Conservation (phyloP, 2,797 vertebrate genomes). For the Channa striata region DNA sequence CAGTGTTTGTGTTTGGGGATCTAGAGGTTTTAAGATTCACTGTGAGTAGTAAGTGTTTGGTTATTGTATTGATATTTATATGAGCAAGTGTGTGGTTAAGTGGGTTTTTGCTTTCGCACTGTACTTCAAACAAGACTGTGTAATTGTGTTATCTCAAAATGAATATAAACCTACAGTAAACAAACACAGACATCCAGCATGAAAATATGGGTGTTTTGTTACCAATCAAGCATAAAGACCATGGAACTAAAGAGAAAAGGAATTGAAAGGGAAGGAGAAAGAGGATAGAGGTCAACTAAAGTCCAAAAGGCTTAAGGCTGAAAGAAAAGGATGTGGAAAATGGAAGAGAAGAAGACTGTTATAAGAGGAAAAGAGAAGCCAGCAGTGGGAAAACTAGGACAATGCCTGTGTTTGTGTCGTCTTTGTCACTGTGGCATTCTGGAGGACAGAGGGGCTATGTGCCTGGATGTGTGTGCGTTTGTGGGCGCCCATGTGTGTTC, state of each 20-base stretch:
- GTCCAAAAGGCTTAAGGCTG: slow-evolving; percentile 65
- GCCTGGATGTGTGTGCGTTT: slow-evolving; percentile 29
- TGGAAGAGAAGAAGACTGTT: slow-evolving; percentile 43
- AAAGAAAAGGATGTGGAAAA: slow-evolving; percentile 62
- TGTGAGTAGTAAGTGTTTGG: not conserved
- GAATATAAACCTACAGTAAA: slow-evolving; percentile 1
- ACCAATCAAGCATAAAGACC: slow-evolving; percentile 31
- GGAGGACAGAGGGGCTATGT: slow-evolving; percentile 57
- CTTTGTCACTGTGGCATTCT: slow-evolving; percentile 71
- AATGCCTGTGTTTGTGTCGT: slow-evolving; percentile 63
- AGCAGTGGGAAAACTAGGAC: slow-evolving; percentile 54
- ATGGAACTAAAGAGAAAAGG: slow-evolving; percentile 20
- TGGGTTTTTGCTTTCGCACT: not conserved
- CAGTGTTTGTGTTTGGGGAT: too few species aligned
- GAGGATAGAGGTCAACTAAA: slow-evolving; percentile 55
- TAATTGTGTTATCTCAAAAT: not conserved
- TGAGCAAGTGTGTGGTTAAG: not conserved
- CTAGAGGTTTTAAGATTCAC: too few species aligned
- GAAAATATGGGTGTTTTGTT: slow-evolving; percentile 12
- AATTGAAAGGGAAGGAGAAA: slow-evolving; percentile 16
- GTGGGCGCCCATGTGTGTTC: slow-evolving; percentile 21
- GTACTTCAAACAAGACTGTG: slow-evolving; percentile 14
- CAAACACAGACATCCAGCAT: not conserved
- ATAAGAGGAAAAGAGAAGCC: slow-evolving; percentile 18
- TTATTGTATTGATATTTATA: not conserved